Base-by-base conservation (phyloP, 30 jellyfish, hydroid and myxozoan species). In the Mastigias papua region DNA sequence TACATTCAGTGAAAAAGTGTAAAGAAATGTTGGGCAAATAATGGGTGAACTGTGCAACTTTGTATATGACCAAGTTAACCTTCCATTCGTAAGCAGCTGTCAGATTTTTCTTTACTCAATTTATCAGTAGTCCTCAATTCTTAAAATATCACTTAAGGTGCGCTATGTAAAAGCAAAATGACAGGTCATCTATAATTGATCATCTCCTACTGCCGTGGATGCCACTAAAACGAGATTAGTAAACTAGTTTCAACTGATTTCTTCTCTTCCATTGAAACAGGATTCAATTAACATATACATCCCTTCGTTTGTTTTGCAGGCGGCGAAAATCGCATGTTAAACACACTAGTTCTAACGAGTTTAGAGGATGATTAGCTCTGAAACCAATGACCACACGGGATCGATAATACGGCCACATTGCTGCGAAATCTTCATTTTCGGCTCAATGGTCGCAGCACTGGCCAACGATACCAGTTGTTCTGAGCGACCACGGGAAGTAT, bases 301-400 rank as follows among this genome's bases (percentile, higher is more conserved):
- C 80, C 64, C 25, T 28, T 72, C 69, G 86, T 72, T 84, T 84
- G 83, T 58, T 70, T 84, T 84, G 81, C 78, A 72, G 75, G 87
- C 86, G 86, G 93, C 71, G 62, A 58, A 84, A 76, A 84, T 73
- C 93, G 75, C 48, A 49, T 81, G 32, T 22, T 50, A 72, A 84
- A 84, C 93, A 72, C 78, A 63, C 93, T 49, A 54, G 86, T 82
- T 69, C 80, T 78, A 84, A 64, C 93, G 30, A 76, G 86, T 34
- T 34, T 69, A 70, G 42, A 75, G 62, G 34, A 42, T 35, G 93
- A 69, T 84, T 32, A 84, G 70, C 93, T 33, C 73, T 77, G 32
- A 9, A 28, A 27, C 17, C 16, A 16, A 67, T 21, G 66, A 76
- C 29, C 85, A 60, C 73, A 22, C 65, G 31, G 30, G 34, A 69